Evolutionary conservation across 2,113 vertebrate species (phyloP).

Genomic region (Plestiodon gilberti): DNA sequence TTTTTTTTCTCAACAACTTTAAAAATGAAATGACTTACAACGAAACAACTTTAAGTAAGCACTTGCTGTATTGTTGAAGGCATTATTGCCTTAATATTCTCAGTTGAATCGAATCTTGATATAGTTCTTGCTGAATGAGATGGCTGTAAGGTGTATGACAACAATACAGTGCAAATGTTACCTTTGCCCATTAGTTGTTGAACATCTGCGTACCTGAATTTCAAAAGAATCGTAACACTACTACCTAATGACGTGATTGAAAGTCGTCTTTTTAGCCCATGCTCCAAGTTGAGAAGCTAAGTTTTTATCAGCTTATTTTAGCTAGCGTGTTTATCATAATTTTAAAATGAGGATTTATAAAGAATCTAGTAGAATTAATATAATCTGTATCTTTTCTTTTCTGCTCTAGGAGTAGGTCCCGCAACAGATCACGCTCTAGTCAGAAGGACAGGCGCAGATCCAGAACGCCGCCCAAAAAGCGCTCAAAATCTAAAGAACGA

Average conservation of each 20-base stretch:
- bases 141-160: background rate
- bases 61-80: too few species aligned
- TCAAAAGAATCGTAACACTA: background rate
- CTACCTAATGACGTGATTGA: background rate
- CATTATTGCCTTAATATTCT: background rate
- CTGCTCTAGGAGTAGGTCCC: constrained; percentile 77
- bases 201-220: background rate
- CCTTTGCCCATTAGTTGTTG: background rate
- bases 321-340: background rate
- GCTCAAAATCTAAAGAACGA: constrained; percentile 86
- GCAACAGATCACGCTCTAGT: constrained; percentile 79
- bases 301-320: background rate
- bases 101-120: background rate
- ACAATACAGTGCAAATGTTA: background rate
- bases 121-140: background rate
- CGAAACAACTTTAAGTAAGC: too few species aligned
- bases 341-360: background rate
- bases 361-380: background rate
- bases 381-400: constrained; percentile 27
- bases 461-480: constrained; percentile 82
- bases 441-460: constrained; percentile 82
- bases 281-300: background rate
- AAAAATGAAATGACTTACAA: too few species aligned
- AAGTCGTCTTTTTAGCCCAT: background rate
- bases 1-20: too few species aligned